These are phyloP conservation scores for Acholoe squamosa DNA, from an alignment of 2,888 invertebrate genomes.

Conservation along the genomic window DNA sequence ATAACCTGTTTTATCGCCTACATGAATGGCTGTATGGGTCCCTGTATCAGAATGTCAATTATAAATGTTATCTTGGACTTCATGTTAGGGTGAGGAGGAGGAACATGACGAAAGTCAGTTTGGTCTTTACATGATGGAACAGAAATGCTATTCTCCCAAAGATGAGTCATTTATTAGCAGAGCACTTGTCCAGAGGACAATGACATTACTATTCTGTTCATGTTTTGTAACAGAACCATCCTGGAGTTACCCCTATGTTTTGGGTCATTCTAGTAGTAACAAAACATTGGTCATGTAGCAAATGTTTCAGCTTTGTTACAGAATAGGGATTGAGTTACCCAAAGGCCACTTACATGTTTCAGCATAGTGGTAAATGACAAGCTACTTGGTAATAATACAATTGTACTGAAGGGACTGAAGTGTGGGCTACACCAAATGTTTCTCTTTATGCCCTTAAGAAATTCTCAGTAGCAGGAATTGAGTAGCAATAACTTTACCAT, in stretches of 20 bases:
- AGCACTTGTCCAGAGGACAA: not conserved
- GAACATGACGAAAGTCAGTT: not conserved
- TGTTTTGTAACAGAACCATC: not conserved
- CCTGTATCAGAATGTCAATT: not conserved
- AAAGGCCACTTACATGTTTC: not conserved
- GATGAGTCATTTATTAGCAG: not conserved
- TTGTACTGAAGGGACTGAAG: too few species aligned
- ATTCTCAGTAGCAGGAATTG: too few species aligned
- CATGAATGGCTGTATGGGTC: not conserved
- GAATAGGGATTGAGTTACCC: not conserved
- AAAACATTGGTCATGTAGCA: not conserved
- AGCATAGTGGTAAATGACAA: not conserved
- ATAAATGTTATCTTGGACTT: not conserved
- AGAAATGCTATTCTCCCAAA: not conserved
- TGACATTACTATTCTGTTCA: not conserved
- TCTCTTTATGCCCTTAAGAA: too few species aligned
- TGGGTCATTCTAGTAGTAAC: too few species aligned
- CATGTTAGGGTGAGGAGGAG: not conserved
- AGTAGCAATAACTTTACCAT: too few species aligned
- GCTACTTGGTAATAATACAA: not conserved
- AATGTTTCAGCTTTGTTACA: not conserved
- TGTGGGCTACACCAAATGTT: too few species aligned
- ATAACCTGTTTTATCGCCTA: not conserved
- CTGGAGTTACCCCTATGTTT: not conserved
- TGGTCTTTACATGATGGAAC: not conserved